phyloP scores from a whole-genome alignment of 2,797 vertebrate genomes.

The Merluccius polli region DNA sequence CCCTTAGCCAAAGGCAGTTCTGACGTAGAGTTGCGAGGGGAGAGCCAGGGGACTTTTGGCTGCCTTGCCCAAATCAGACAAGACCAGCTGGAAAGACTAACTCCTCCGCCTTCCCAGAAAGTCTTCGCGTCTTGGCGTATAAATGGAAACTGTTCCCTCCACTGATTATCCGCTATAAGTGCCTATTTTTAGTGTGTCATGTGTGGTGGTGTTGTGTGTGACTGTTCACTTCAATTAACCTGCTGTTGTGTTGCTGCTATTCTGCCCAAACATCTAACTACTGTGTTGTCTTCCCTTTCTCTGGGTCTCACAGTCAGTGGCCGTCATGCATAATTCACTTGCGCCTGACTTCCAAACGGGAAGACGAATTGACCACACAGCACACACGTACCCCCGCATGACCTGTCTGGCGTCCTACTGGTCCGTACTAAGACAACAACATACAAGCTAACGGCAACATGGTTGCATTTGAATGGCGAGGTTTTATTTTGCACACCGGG shows the following conservation, averaged over 20 bases:
- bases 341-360: not conserved
- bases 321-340: not conserved
- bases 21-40: slow-evolving; percentile 50
- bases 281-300: not conserved
- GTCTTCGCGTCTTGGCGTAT: slow-evolving; percentile 54
- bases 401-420: not conserved
- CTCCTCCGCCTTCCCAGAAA: slow-evolving; percentile 34
- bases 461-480: not conserved
- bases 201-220: not conserved
- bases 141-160: slow-evolving; percentile 63
- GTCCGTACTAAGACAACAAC: not conserved
- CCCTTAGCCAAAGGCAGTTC: slow-evolving; percentile 34
- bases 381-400: not conserved
- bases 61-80: slow-evolving; percentile 51
- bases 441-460: not conserved
- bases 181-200: not conserved
- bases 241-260: not conserved
- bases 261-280: not conserved
- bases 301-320: not conserved
- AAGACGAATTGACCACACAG: not conserved
- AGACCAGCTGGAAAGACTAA: slow-evolving; percentile 60
- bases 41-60: slow-evolving; percentile 47
- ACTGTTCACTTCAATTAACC: not conserved
- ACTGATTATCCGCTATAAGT: not conserved
- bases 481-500: slow-evolving; percentile 17